Evolutionary conservation across 1,140 invertebrate genomes (phyloP).

Genomic region (Trichoplusia ni): DNA sequence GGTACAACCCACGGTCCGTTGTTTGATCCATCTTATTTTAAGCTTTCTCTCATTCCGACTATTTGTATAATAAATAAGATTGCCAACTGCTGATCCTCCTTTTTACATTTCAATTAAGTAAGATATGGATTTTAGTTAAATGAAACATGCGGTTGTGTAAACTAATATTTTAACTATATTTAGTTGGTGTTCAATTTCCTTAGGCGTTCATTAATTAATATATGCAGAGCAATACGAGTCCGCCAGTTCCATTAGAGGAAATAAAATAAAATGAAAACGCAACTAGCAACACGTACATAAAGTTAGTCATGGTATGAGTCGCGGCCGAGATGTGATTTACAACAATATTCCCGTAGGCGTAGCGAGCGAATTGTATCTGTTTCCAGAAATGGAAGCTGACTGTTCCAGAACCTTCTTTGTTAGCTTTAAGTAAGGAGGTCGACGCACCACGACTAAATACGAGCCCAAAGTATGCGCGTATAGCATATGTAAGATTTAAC

Average conservation of each 20-base stretch:
- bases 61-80: no score
- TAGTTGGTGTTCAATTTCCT: not conserved
- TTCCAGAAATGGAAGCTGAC: constrained; percentile 66
- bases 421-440: constrained; percentile 41
- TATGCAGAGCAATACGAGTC: constrained; percentile 4
- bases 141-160: not conserved
- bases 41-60: no score
- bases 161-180: no score
- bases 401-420: constrained; percentile 59
- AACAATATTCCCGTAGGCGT: constrained; percentile 64
- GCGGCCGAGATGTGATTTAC: constrained; percentile 64
- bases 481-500: constrained; percentile 5
- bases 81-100: not conserved
- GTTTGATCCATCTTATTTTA: constrained; percentile 12
- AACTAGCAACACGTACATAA: constrained; percentile 31
- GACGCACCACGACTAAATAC: constrained; percentile 28
- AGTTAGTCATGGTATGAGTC: constrained; percentile 64
- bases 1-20: not conserved
- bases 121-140: not conserved
- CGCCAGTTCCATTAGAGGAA: not conserved
- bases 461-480: constrained; percentile 11
- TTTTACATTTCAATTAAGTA: not conserved
- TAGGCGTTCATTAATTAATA: not conserved
- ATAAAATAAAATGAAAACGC: constrained; percentile 1
- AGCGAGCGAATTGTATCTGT: constrained; percentile 55